Base-by-base conservation (phyloP, 2,888 invertebrate genomes). In the Melanotus villosus region DNA sequence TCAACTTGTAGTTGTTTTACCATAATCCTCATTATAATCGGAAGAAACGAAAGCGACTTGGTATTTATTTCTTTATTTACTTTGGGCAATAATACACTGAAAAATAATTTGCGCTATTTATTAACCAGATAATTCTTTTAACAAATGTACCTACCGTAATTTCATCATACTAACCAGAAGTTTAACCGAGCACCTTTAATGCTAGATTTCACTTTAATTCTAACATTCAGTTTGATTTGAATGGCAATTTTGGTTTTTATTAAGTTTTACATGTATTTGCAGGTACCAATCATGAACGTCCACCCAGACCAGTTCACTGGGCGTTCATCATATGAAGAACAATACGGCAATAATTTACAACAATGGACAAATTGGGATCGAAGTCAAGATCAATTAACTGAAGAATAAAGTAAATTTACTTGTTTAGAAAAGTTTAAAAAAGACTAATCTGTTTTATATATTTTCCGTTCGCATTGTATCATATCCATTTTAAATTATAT, bases 291-390 rank as follows among this genome's bases (percentile, higher is more conserved):
- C 56, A 52, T 56, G 10, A 41, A 14, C 10, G 56, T 38, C 21
- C 59, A 21, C 7, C 26, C 64, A 38, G 23, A 9, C 1, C 50
- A 4, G 9, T 38, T 21, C 16, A 38, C 38, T 9, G 47, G 14
- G 7, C 57, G 18, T 5, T 47, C 63, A 18, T 45, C 41, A 57
- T 45, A 30, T 12, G 30, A 63, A 26, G 58, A 58, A 34, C 36
- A 36, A 50, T 60, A 71, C 56, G 69, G 68, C 65, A 71, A 71
- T 60, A 68, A 68, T 14, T 32, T 57, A 34, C 52, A 65, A 50
- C 36, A 69, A 5, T 67, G 70, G 66, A 34, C 43, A 52, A 50
- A 57, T 16, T 71, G 70, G 70, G 58, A 64, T 14, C 54, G 43
- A 52, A 64, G 16, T 1, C 57, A 16, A 38, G 57, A 57, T 21